Conservation (phyloP, 1,140 invertebrate species). For the Leucophenga varia region DNA sequence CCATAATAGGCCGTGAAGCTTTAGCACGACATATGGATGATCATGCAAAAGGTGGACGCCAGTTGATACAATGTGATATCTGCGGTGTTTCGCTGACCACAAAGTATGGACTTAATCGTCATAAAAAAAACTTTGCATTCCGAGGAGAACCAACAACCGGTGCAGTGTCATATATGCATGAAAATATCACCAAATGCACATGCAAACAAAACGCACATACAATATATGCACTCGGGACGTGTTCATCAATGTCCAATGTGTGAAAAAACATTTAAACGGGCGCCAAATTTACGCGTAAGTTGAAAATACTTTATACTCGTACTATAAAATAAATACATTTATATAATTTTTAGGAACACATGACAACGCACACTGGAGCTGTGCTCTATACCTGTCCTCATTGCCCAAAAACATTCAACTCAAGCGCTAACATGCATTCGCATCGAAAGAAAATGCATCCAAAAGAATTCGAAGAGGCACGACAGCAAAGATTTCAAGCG, state of each 20-base stretch:
- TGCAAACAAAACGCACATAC: slow-evolving; percentile 38
- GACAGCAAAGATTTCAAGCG: too few species aligned
- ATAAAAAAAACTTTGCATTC: slow-evolving; percentile 49
- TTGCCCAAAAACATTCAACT: slow-evolving; percentile 49
- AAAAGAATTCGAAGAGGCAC: slow-evolving; percentile 43
- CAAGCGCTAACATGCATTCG: slow-evolving; percentile 50
- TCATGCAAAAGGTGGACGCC: slow-evolving; percentile 23
- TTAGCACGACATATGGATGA: slow-evolving; percentile 42
- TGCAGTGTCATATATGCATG: slow-evolving; percentile 34
- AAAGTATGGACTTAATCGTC: slow-evolving; percentile 38
- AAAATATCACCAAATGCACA: slow-evolving; percentile 40
- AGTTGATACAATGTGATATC: slow-evolving; percentile 33
- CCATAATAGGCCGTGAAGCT: slow-evolving; percentile 29
- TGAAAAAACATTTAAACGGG: slow-evolving; percentile 44
- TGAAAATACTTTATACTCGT: background rate
- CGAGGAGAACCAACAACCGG: slow-evolving; percentile 32
- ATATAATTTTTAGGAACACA: slow-evolving; percentile 36
- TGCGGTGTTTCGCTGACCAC: slow-evolving; percentile 40
- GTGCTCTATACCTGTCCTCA: slow-evolving; percentile 48
- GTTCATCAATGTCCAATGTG: slow-evolving; percentile 40
- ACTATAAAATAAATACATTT: background rate
- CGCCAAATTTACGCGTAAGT: slow-evolving; percentile 30
- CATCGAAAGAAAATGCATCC: slow-evolving; percentile 49
- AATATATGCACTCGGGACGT: slow-evolving; percentile 34
- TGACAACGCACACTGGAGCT: slow-evolving; percentile 48